phyloP scores from a whole-genome alignment of 2,797 vertebrate species.

The Mus caroli region DNA sequence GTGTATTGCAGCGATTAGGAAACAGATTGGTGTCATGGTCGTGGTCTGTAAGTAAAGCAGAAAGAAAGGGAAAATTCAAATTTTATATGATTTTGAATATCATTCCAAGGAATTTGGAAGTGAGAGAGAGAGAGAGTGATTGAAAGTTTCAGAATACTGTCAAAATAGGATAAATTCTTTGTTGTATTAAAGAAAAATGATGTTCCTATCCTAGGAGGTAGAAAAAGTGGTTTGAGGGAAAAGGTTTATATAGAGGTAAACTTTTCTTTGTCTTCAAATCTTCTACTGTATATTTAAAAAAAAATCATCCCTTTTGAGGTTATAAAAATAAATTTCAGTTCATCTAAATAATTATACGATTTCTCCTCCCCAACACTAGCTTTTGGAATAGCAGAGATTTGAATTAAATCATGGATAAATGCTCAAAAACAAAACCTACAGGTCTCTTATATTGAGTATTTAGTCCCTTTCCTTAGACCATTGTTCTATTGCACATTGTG shows the following conservation, averaged over 20 bases:
- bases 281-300: not conserved
- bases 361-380: not conserved
- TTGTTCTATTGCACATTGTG: not conserved
- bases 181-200: not conserved
- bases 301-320: not conserved
- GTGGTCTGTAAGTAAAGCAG: fast-evolving
- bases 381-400: not conserved
- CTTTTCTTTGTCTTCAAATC: not conserved
- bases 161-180: not conserved
- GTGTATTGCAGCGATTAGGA: not conserved
- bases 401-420: not conserved
- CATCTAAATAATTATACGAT: not conserved
- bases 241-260: not conserved
- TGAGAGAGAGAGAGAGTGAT: not conserved
- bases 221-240: not conserved
- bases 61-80: not conserved
- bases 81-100: not conserved
- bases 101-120: not conserved
- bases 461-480: not conserved
- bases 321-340: not conserved
- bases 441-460: not conserved
- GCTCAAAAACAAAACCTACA: too few relatives aligned
- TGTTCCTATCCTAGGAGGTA: too few relatives aligned
- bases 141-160: not conserved
- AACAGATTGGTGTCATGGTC: not conserved